Conservation (phyloP, 2,113 vertebrate species). For the Phaetusa simplex region DNA sequence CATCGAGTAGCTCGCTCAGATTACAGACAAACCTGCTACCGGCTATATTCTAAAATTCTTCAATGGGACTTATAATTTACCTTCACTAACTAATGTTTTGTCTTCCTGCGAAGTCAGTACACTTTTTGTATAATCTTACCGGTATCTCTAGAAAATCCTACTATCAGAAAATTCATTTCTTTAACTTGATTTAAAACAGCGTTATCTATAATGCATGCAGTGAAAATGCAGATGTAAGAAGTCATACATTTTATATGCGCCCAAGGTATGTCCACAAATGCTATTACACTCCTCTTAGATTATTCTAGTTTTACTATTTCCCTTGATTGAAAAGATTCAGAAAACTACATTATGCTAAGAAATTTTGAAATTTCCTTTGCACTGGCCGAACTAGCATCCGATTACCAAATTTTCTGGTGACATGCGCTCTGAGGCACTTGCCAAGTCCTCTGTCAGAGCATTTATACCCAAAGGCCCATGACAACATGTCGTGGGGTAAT, state of each 20-base stretch:
- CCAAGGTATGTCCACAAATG: not conserved
- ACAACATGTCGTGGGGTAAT: not conserved
- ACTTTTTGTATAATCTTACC: not conserved
- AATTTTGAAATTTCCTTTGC: not conserved
- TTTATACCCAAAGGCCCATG: not conserved
- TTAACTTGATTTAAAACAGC: not conserved
- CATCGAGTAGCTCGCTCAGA: accelerated
- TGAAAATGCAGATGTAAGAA: not conserved
- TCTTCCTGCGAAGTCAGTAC: not conserved
- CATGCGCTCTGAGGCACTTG: not conserved
- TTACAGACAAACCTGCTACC: not conserved
- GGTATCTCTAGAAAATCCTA: not conserved
- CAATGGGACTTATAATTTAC: not conserved
- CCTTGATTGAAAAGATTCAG: not conserved
- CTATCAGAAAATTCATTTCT: not conserved
- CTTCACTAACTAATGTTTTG: not conserved
- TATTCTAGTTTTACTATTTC: not conserved
- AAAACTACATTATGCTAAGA: not conserved
- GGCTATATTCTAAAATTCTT: not conserved
- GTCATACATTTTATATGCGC: not conserved
- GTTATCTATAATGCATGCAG: not conserved
- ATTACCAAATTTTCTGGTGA: not conserved
- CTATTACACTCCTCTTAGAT: not conserved
- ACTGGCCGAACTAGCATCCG: not conserved
- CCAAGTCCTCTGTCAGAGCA: not conserved